Evolutionary conservation across 2,888 invertebrate species (phyloP).

Genomic region (Cerastis leucographa): DNA sequence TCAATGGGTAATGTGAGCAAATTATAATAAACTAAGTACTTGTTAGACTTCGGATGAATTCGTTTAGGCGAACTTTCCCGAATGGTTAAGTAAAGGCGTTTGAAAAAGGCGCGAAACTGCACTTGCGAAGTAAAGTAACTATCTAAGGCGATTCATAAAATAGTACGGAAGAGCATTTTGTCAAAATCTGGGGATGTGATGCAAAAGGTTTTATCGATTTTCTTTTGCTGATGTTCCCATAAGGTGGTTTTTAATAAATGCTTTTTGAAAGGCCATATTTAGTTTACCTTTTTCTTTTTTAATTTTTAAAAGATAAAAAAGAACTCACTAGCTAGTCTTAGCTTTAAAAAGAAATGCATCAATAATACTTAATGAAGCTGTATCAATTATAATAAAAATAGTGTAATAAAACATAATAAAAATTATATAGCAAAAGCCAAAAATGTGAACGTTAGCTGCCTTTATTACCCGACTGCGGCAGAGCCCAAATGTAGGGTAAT

Average conservation of each 20-base stretch:
- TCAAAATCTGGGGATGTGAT: no score
- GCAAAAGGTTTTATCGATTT: background rate
- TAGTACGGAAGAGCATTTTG: background rate
- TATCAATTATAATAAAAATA: background rate
- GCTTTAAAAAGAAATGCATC: slow-evolving; percentile 22
- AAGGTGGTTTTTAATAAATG: no score
- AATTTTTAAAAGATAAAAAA: background rate
- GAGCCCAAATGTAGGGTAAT: background rate
- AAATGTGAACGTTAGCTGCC: slow-evolving; percentile 33
- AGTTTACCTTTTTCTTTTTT: background rate
- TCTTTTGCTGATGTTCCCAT: background rate
- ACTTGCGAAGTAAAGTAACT: slow-evolving; percentile 4
- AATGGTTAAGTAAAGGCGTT: slow-evolving; percentile 4
- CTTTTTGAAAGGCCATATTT: background rate
- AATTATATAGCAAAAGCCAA: slow-evolving; percentile 17
- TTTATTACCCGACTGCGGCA: background rate
- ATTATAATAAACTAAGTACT: slow-evolving; percentile 43
- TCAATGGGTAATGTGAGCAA: slow-evolving; percentile 66
- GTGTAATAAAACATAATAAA: background rate
- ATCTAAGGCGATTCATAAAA: background rate
- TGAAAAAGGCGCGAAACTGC: background rate
- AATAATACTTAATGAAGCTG: slow-evolving; percentile 23
- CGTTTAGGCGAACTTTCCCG: slow-evolving; percentile 11
- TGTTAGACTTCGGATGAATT: slow-evolving; percentile 31
- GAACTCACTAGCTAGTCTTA: background rate